A percentile compares a stretch with the other conserved stretches of the same genome.
Evolutionary conservation across 2,113 vertebrate genomes (phyloP).

Genomic region (Microcebus griseorufus): DNA sequence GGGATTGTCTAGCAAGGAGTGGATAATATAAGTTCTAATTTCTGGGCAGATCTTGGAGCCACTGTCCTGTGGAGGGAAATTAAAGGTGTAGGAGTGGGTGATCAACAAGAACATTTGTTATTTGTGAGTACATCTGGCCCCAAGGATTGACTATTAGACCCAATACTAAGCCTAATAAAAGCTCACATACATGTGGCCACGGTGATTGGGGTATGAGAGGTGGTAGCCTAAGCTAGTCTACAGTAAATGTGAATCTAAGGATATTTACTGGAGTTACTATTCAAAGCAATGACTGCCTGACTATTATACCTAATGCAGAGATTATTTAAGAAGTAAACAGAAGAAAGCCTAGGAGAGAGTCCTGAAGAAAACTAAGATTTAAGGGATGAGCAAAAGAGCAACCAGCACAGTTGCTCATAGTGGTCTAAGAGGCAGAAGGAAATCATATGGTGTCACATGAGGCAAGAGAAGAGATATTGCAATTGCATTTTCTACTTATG

Average conservation of each 20-base stretch:
- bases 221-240: background rate
- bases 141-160: background rate
- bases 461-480: background rate
- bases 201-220: background rate
- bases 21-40: background rate
- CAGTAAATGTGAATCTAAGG: background rate
- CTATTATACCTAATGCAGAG: background rate
- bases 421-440: background rate
- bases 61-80: background rate
- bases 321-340: background rate
- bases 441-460: background rate
- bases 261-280: background rate
- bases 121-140: background rate
- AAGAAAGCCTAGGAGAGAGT: background rate
- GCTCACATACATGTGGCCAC: background rate
- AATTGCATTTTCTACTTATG: background rate
- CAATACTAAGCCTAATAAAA: background rate
- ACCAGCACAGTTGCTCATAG: background rate
- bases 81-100: background rate
- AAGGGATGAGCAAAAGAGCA: background rate
- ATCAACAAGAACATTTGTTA: background rate
- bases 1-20: background rate
- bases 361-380: background rate
- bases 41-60: background rate
- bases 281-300: background rate